phyloP scores from a whole-genome alignment of 1,140 invertebrate species.

The Babylonia areolata region DNA sequence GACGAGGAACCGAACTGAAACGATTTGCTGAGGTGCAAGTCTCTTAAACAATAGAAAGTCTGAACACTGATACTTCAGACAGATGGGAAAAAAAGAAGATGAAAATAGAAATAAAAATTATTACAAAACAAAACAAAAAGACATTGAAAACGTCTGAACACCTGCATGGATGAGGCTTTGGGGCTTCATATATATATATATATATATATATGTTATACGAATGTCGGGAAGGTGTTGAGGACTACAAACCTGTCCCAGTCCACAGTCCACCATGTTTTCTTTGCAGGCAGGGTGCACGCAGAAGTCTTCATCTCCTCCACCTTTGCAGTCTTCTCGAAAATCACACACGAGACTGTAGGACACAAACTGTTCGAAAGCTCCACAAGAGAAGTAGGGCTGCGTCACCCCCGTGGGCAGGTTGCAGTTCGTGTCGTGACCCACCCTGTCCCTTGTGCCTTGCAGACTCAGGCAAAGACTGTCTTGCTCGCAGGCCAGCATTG shows the following conservation, averaged over 20 bases:
- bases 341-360: not conserved
- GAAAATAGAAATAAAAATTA: too few species aligned
- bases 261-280: not conserved
- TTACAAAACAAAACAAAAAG: too few species aligned
- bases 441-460: not conserved
- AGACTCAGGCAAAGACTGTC: not conserved
- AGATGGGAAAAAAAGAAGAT: too few species aligned
- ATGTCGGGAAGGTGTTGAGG: too few species aligned
- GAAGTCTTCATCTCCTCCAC: not conserved
- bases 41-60: too few species aligned
- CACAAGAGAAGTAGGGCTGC: not conserved
- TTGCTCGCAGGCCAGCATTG: not conserved
- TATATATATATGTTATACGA: too few species aligned
- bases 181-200: too few species aligned
- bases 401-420: not conserved
- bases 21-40: too few species aligned
- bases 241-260: not conserved
- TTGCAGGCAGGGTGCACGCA: not conserved
- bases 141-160: too few species aligned
- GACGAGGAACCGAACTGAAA: too few species aligned
- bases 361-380: not conserved
- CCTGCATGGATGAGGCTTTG: too few species aligned
- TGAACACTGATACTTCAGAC: too few species aligned
- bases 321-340: not conserved
- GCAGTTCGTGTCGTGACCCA: not conserved